A percentile compares a stretch with the other conserved stretches of the same genome.
phyloP scores from a whole-genome alignment of 1,140 invertebrate species.

The Temnothorax longispinosus region DNA sequence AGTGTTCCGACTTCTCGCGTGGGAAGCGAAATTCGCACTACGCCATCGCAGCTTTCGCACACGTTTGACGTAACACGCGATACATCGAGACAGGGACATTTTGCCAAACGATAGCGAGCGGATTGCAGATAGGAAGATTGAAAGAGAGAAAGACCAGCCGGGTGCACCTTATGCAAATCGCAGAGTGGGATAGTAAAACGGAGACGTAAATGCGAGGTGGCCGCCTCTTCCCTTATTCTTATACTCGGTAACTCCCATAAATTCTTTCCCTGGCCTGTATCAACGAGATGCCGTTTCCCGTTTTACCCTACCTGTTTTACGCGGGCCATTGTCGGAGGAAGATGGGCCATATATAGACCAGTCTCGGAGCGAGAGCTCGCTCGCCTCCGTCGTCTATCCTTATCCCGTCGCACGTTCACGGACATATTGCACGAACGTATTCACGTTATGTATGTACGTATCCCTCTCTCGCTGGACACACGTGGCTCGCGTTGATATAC shows the following conservation, averaged over 20 bases:
- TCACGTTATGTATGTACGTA: slow-evolving; percentile 36
- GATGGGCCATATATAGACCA: background rate
- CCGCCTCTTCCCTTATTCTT: slow-evolving; percentile 71
- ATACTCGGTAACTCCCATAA: slow-evolving; percentile 74
- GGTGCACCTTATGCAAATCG: slow-evolving; percentile 77
- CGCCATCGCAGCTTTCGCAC: background rate
- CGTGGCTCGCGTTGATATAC: slow-evolving; percentile 35
- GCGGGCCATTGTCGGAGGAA: slow-evolving; percentile 68
- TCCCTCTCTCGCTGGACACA: background rate
- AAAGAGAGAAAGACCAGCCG: slow-evolving; percentile 5
- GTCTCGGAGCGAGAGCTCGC: background rate
- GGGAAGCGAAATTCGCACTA: slow-evolving; percentile 23
- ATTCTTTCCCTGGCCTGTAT: slow-evolving; percentile 73
- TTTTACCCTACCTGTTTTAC: slow-evolving; percentile 75
- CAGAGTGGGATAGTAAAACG: slow-evolving; percentile 66
- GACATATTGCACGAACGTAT: slow-evolving; percentile 45
- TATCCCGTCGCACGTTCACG: slow-evolving; percentile 14
- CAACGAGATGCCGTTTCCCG: slow-evolving; percentile 74
- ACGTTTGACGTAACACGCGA: slow-evolving; percentile 19
- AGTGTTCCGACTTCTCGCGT: background rate
- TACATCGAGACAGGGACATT: background rate
- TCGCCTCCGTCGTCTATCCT: background rate
- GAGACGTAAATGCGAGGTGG: slow-evolving; percentile 69
- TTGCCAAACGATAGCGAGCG: background rate
- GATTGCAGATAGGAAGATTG: background rate